Evolutionary conservation across 2,888 invertebrate genomes (phyloP), one percentile per base, ranked within the genome.

Genomic region (Cryptus viduatorius): DNA sequence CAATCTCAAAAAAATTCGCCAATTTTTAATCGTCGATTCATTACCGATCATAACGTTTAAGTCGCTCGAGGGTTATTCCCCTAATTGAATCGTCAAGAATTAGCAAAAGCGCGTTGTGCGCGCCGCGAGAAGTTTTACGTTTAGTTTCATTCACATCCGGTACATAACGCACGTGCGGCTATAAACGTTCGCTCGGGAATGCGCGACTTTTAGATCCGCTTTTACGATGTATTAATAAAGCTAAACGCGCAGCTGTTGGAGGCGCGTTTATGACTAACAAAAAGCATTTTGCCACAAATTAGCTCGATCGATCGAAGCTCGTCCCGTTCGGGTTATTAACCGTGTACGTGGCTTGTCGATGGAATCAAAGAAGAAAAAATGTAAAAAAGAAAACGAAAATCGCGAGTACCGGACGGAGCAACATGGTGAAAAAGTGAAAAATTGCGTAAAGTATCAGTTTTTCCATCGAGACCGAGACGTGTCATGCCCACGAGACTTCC

Each of bases 161-260:
- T 81, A 78, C 73, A 48, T 46, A 80, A 79, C 73, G 75, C 84
- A 84, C 84, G 84, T 84, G 81, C 84, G 81, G 78, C 80, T 81
- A 78, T 84, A 81, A 84, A 78, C 65, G 61, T 61, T 29, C 44
- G 24, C 65, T 68, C 19, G 61, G 31, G 73, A 81, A 81, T 81
- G 84, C 69, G 81, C 73, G 69, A 75, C 84, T 84, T 78, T 81
- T 84, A 84, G 81, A 84, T 84, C 81, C 78, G 69, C 37, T 84
- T 84, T 84, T 84, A 84, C 84, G 84, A 84, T 78, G 78, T 84
- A 84, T 84, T 84, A 84, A 84, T 84, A 84, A 81, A 84, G 81
- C 75, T 69, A 48, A 81, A 78, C 75, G 48, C 69, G 56, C 81
- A 81, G 84, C 84, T 84, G 84, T 71, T 68, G 56, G 50, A 59